Base-by-base conservation (phyloP, 2,113 vertebrate genomes). In the Mus pahari region DNA sequence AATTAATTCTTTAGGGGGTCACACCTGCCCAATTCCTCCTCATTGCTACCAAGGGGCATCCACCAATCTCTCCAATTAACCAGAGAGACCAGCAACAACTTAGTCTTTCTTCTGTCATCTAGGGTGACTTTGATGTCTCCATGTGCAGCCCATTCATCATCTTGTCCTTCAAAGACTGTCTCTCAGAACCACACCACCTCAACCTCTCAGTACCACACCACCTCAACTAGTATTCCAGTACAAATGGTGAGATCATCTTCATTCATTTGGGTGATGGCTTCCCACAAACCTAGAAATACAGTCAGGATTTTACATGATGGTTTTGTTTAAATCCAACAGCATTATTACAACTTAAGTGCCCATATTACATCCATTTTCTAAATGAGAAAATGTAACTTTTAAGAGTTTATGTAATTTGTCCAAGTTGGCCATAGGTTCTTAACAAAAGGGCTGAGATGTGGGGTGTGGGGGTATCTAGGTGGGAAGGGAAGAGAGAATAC, bases 341-440 rank as follows among this genome's bases (percentile, higher is more conserved):
- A 81, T 58, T 75, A 42, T 28, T 79, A 58, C 78, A 28, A 87
- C 24, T 75, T 70, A 53, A 83, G 19, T 89, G 55, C 5, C 53
- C 9, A 91, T 82, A 82, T 60, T 93, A 66, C 58, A 70, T 28
- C 53, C 36, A 70, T 91, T 89, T 77, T 73, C 39, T 5, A 86
- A 94, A 86, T 73, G 22, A 89, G 45, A 93, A 94, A 93, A 82
- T 6, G 33, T 20, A 74, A 26, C 9, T 71, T 90, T 86, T 45
- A 28, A 42, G 39, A 75, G 36, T 74, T 90, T 84, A 77, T 7
- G 19, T 79, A 96, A 75, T 9, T 75, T 94, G 17, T 26, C 42
- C 70, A 84, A 36, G 3, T 71, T 31, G 12, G 42, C 74, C 73
- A 95, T 12, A 14, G 53, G 68, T 95, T 95, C 28, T 24, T 19